Percentiles rank a stretch among this genome's conserved stretches.
phyloP scores from a whole-genome alignment of 2,797 vertebrate species.

The Phalloptychus januarius region DNA sequence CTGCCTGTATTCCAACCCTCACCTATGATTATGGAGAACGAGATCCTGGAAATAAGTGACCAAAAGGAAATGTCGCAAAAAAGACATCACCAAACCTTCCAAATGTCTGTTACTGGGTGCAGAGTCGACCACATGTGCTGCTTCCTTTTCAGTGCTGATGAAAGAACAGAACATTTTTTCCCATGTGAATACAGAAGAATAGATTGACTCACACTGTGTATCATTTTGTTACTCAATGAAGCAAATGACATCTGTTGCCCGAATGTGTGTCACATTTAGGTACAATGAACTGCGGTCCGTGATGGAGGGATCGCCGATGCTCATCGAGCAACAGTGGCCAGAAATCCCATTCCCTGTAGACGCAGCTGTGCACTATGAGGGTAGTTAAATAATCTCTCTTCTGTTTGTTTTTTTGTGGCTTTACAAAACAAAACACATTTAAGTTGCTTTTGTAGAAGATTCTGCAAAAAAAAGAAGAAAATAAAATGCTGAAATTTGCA shows the following conservation, averaged over 20 bases:
- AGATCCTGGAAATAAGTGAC: not conserved
- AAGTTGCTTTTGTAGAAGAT: not conserved
- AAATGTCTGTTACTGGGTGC: not conserved
- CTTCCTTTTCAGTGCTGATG: not conserved
- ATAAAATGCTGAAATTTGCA: no score
- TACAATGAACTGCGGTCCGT: constrained; percentile 56
- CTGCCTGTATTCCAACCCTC: not conserved
- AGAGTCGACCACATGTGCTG: not conserved
- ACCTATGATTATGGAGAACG: not conserved
- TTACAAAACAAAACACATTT: not conserved
- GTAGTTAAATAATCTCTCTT: constrained; percentile 28
- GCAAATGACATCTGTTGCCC: not conserved
- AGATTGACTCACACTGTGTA: not conserved
- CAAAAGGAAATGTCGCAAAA: not conserved
- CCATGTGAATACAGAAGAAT: not conserved
- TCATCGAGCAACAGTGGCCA: constrained; percentile 53
- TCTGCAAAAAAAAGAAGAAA: not conserved
- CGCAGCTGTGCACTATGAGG: constrained; percentile 59
- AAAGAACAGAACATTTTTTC: constrained; percentile 3
- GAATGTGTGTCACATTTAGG: constrained; percentile 37
- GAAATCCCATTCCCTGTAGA: constrained; percentile 61
- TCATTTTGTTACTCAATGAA: not conserved
- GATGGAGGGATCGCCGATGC: constrained; percentile 56
- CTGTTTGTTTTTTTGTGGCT: not conserved
- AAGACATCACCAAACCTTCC: not conserved